Evolutionary conservation across 2,113 vertebrate genomes (phyloP), one percentile per base, ranked within the genome.

Genomic region (Gopherus flavomarginatus): DNA sequence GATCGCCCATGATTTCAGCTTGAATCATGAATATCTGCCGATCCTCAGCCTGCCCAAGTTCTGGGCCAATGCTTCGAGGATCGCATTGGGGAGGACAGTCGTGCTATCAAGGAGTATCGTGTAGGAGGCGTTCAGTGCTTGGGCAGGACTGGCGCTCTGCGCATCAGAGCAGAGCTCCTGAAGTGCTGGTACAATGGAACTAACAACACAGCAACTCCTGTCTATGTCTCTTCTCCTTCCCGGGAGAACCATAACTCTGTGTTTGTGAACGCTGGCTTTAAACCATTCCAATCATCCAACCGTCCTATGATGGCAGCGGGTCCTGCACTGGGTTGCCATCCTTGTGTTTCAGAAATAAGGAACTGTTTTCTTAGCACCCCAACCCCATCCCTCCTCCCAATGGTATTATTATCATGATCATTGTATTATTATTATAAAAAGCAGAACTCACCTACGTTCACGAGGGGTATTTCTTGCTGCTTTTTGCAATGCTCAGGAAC

Each of bases 231-330:
- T 0, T 81, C 99, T 57, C 99, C 99, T 0, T 98, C 99, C 52
- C 99, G 99, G 99, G 99, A 99, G 97, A 99, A 99, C 98, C 99
- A 99, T 97, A 99, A 99, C 62, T 99, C 97, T 38, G 98, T 99
- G 50, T 99, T 99, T 93, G 38, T 97, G 90, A 99, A 98, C 29
- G 98, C 99, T 79, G 99, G 99, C 47, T 99, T 99, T 97, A 99
- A 99, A 50, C 50, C 13, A 13, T 50, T 50, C 50, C 50, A 50
- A 50, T 16, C 50, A 1, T 50, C 4, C 14, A 16, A 50, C 50
- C 2, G 50, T 50, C 50, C 13, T 50, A 50, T 50, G 50, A 50
- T 50, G 50, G 50, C 50, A 50, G 50, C 2, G 14, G 50, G 14
- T 50, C 50, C 50, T 50, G 50, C 50, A 50, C 5, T 14, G 50